Conservation (phyloP, 2,113 vertebrate genomes). For the Labeo catla region DNA sequence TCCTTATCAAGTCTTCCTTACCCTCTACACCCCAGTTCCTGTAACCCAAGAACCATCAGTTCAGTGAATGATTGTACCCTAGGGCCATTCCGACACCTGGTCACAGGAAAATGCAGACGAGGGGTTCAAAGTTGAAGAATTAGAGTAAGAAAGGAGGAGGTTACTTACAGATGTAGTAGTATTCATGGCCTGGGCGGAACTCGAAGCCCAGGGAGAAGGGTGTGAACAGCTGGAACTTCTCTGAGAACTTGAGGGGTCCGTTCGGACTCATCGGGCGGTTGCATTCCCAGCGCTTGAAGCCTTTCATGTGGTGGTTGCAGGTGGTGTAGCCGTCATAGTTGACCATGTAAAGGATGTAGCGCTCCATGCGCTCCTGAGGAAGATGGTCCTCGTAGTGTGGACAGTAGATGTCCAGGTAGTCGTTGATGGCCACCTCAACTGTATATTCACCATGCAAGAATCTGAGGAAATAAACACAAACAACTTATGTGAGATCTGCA, state of each 20-base stretch:
- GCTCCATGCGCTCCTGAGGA: conserved; percentile 82
- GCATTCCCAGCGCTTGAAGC: conserved; percentile 98
- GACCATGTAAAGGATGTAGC: conserved; percentile 94
- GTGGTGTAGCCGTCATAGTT: conserved; percentile 88
- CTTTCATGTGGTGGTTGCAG: conserved; percentile 88
- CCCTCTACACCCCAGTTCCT: conserved; percentile 41
- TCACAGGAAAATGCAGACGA: not conserved
- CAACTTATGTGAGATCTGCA: not conserved
- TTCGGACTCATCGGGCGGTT: conserved; percentile 87
- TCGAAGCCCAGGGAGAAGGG: conserved; percentile 97
- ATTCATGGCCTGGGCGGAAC: conserved; percentile 93
- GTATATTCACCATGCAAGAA: conserved; percentile 89
- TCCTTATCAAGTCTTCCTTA: conserved; percentile 28
- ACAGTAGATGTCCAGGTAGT: conserved; percentile 98
- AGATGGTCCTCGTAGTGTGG: conserved; percentile 87
- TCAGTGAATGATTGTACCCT: conserved; percentile 42
- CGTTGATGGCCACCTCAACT: conserved; percentile 95
- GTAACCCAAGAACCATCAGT: conserved; percentile 48
- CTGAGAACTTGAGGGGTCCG: conserved; percentile 92
- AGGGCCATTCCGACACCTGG: conserved; percentile 38
- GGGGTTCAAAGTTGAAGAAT: not conserved
- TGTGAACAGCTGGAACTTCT: conserved; percentile 98
- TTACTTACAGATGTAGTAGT: conserved; percentile 95
- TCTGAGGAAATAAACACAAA: conserved; percentile 67
- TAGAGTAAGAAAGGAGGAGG: not conserved